A percentile compares a stretch with the other conserved stretches of the same genome.
These are phyloP conservation scores for Eubasilissa regina DNA, from an alignment of 1,140 invertebrate species.

Conservation along the genomic window DNA sequence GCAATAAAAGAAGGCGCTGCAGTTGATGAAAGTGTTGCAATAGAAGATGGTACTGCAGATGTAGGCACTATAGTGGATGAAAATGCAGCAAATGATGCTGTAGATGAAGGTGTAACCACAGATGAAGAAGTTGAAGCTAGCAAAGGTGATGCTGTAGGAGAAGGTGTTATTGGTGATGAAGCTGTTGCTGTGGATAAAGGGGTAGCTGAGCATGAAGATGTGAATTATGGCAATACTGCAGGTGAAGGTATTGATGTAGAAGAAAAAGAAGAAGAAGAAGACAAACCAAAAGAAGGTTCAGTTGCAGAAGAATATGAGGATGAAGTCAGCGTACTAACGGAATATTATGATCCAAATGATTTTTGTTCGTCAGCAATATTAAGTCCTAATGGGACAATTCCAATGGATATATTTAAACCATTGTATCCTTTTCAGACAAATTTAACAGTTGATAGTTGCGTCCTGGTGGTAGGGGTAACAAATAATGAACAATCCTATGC, in stretches of 20 bases:
- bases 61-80: background rate
- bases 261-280: background rate
- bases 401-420: constrained; percentile 66
- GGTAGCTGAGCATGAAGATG: background rate
- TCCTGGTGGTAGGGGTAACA: too few relatives aligned
- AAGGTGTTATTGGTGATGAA: background rate
- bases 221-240: background rate
- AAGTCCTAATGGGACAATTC: constrained; percentile 65
- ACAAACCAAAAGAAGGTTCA: background rate
- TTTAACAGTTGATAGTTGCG: too few relatives aligned
- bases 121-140: background rate
- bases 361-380: constrained; percentile 66
- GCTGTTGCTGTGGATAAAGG: background rate
- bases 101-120: background rate
- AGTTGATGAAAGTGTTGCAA: background rate
- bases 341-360: constrained; percentile 67
- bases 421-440: constrained; percentile 68
- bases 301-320: constrained; percentile 10
- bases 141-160: background rate
- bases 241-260: background rate
- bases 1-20: background rate
- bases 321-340: constrained; percentile 13
- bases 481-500: too few relatives aligned
- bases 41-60: background rate
- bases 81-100: background rate